Base-by-base conservation (phyloP, 2,113 vertebrate species). In the Sander vitreus region DNA sequence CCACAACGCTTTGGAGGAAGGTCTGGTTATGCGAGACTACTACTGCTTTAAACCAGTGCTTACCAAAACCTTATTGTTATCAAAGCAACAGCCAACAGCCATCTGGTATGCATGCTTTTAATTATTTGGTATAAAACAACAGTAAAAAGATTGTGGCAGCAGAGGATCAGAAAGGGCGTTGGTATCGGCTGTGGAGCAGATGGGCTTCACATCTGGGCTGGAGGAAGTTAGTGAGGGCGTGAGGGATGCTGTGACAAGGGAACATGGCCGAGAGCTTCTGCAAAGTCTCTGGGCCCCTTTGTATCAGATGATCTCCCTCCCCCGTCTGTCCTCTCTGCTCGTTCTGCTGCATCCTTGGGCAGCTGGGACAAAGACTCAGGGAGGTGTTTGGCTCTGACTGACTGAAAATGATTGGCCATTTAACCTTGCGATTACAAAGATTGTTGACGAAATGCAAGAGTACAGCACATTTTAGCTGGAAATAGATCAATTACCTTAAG, bases 181-280 rank as follows among this genome's bases (percentile, higher is more conserved):
- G 96, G 95, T 95, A 89, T 95, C 94, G 92, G 95, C 94, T 92
- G 90, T 68, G 75, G 88, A 95, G 90, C 97, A 97, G 97, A 97
- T 96, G 97, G 96, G 95, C 94, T 92, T 92, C 93, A 94, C 97
- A 97, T 96, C 96, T 97, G 96, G 96, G 95, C 91, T 90, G 87
- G 91, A 94, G 73, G 73, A 94, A 95, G 95, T 96, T 95, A 95
- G 94, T 92, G 89, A 93, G 94, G 93, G 93, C 94, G 91, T 45
- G 73, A 73, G 75, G 85, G 80, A 83, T 47, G 73, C 75, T 77
- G 83, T 79, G 88, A 92, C 84, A 70, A 69, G 57, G 45, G 25
- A 76, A 80, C 84, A 4, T 15, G n/a, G 84, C 81, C 59, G 23
- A 60, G 36, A 48, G 62, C 57, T 80, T 76, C 54, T 21, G 13